Base-by-base conservation (phyloP, 2,113 vertebrate genomes). In the Diglossa brunneiventris region DNA sequence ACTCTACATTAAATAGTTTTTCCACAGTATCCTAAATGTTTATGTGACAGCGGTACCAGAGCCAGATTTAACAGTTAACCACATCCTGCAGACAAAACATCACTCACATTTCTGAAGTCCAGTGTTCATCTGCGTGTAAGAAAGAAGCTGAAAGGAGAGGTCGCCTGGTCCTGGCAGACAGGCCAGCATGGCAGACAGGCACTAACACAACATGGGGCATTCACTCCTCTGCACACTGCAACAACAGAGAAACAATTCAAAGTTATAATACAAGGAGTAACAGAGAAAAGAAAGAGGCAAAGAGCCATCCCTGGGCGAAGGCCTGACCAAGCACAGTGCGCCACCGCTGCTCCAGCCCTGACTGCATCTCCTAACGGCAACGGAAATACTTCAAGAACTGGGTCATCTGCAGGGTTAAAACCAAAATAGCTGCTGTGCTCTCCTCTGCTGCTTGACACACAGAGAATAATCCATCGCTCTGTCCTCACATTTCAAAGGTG, bases 81-180 rank as follows among this genome's bases (percentile, higher is more conserved):
- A 90, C 70, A 92, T 84, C 92, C 84, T 94, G 88, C 91, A 91
- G 88, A 92, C 94, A 92, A 96, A 87, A 96, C 90, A 72, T 96
- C 97, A 99, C 99, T 99, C 98, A 99, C 99, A 99, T 99, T 99
- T 99, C 99, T 99, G 99, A 99, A 99, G 98, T 99, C 99, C 99
- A 99, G 99, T 98, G 99, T 99, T 99, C 99, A 99, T 99, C 99
- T 99, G 99, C 99, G 98, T 99, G 98, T 99, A 99, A 98, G 99
- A 98, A 98, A 99, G 99, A 99, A 99, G 98, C 98, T 99, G 99
- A 98, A 99, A 98, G 98, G 99, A 98, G 98, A 99, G 99, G 98
- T 99, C 99, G 98, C 98, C 98, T 99, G 99, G 99, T 98, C 99
- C 98, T 98, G 99, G 99, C 93, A 99, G 98, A 98, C 99, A 99